These are phyloP conservation scores for Sebastes itinus DNA, from an alignment of 2,797 vertebrate species.

Conservation along the genomic window DNA sequence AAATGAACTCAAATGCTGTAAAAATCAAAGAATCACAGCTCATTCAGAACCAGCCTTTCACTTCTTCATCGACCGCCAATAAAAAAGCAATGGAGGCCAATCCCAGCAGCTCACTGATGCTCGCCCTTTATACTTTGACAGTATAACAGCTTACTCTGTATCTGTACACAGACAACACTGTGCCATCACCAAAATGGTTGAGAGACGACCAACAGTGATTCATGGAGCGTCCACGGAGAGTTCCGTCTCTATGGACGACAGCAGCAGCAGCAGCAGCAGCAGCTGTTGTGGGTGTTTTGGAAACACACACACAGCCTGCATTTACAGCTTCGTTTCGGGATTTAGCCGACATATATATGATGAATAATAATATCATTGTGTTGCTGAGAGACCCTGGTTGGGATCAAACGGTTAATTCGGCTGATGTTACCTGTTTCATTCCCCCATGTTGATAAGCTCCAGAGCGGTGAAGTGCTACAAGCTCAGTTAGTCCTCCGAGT, in stretches of 20 bases:
- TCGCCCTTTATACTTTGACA: neutral
- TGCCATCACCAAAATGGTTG: conserved; percentile 21
- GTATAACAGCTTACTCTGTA: neutral
- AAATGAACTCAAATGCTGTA: neutral
- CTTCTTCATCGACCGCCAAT: neutral
- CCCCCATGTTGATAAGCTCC: conserved; percentile 27
- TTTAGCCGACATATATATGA: neutral
- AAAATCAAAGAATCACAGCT: neutral
- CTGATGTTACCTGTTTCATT: conserved; percentile 52
- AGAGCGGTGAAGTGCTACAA: neutral
- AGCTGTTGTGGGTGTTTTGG: neutral
- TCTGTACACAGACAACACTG: too few species aligned
- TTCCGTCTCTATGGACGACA: neutral
- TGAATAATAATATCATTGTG: rapidly evolving
- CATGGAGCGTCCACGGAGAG: neutral
- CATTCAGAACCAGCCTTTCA: neutral
- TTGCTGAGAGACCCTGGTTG: neutral
- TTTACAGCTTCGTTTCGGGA: neutral
- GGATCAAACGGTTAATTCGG: neutral
- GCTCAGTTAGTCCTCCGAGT: neutral
- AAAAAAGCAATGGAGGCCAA: too few species aligned
- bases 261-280: neutral
- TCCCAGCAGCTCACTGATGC: too few species aligned
- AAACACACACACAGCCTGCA: neutral
- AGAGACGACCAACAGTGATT: conserved; percentile 10